Base-by-base conservation (phyloP, 2,797 vertebrate genomes). In the Carapus acus region DNA sequence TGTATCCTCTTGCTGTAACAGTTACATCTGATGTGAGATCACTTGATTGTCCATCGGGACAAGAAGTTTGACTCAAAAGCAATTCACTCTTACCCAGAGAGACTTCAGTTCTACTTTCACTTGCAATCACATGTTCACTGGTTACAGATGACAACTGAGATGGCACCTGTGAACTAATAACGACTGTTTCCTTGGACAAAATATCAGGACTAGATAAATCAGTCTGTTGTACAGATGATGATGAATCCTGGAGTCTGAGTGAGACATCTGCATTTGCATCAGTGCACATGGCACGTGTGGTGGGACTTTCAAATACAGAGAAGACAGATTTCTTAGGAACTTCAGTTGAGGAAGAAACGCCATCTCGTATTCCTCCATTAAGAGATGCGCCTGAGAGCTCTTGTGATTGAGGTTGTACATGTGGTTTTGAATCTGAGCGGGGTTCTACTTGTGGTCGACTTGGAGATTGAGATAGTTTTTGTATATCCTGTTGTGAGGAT, bases 351-450 rank as follows among this genome's bases (percentile, higher is more conserved):
- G 48, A 53, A 54, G 83, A 82, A 34, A 87, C 59, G 6, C 83
- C 79, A 58, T 80, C 72, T 1, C 88, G 73, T 61, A 89, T 42
- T 42, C 84, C 85, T 8, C 83, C 83, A 50, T 88, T 74, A 49
- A 87, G 68, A 60, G 86, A 87, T 8, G 67, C 39, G 15, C 62
- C 36, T 34, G 72, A 46, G 22, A 76, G 78, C 18, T 44, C 66
- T 54, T 83, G 78, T 61, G 71, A 8, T 54, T 69, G 63, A 53
- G 75, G 34, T 31, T 72, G 65, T 55, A 52, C 33, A 63, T 76
- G 72, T 47, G 65, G 67, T 52, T 72, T 80, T 33, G 62, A 53
- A 17, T 80, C 76, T 58, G 43, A 34, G 24, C 69, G 77, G 42
- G 62, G 9, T 24, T 24, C 56, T 19, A 34, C 16, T 51, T 76